Evolutionary conservation across 2,888 invertebrate genomes (phyloP).

Genomic region (Chalcis sispes): DNA sequence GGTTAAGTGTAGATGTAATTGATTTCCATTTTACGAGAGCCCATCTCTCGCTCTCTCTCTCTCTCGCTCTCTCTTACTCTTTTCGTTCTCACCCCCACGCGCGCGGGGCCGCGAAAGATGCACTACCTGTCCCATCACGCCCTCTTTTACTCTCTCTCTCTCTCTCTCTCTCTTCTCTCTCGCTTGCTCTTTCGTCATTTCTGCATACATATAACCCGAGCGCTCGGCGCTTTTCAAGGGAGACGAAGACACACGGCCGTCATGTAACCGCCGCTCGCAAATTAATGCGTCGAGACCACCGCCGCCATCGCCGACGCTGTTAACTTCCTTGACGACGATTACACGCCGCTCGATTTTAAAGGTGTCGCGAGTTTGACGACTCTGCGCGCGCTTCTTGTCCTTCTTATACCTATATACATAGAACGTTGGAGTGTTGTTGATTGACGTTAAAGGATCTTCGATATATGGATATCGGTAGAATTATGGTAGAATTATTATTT

Average conservation of each 20-base stretch:
- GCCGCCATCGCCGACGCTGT: background rate
- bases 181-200: slow-evolving; percentile 75
- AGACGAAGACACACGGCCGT: no score
- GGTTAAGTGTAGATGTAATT: slow-evolving; percentile 76
- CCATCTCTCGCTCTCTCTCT: slow-evolving; percentile 46
- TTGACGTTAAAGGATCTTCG: no score
- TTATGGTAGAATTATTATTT: no score
- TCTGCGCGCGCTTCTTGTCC: no score
- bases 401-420: no score
- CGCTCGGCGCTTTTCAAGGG: no score
- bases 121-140: slow-evolving; percentile 52
- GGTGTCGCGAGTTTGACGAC: no score
- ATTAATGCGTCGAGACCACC: no score
- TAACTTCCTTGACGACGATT: background rate
- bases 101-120: slow-evolving; percentile 8
- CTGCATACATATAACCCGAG: slow-evolving; percentile 60
- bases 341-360: no score
- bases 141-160: slow-evolving; percentile 66
- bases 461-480: no score
- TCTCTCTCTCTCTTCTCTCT: slow-evolving; percentile 71
- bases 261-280: background rate
- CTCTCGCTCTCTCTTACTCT: background rate
- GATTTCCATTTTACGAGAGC: slow-evolving; percentile 76
- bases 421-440: no score
- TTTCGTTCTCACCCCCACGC: slow-evolving; percentile 71